Base-by-base conservation (phyloP, 2,888 invertebrate species). In the Cantharis rustica region DNA sequence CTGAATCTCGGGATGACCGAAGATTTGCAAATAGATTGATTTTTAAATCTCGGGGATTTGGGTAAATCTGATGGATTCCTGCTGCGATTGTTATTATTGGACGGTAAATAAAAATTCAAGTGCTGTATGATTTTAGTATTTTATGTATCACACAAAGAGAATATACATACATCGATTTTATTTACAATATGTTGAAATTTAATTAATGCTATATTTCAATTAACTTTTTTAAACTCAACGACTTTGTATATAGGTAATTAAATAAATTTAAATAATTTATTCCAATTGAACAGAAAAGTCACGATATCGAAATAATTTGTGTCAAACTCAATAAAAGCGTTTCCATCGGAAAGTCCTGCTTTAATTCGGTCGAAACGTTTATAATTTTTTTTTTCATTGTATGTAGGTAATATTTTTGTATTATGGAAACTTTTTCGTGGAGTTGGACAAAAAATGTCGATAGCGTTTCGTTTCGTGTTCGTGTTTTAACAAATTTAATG, bases 91-190 rank as follows among this genome's bases (percentile, higher is more conserved):
- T 68, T 66, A 16, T 64, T 76, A 17, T 73, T 27, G 27, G 20
- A 68, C 61, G 62, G 26, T 13, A 71, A 79, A 82, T 79, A 77
- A 83, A 81, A 80, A 77, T 63, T 78, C 78, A 63, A 77, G 72
- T 70, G 17, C 17, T 73, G 70, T 80, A 83, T 83, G 83, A 84
- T 87, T 88, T 88, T 86, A 88, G 88, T 88, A 87, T 86, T 87
- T 88, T 86, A 87, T 88, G 86, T 88, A 88, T 88, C 88, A 88
- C 88, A 88, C 88, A 87, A 88, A 88, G 87, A 87, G 87, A 87
- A 87, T 88, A 87, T 88, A 88, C 88, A 87, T 88, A 88, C 88
- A 88, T 88, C 88, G 86, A 88, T 83, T 87, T 86, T 88, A 87
- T 87, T 85, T 88, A 88, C 87, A 88, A 80, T 79, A 79, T 81